Evolutionary conservation across 2,797 vertebrate species (phyloP).

Genomic region (Caiman crocodilus): DNA sequence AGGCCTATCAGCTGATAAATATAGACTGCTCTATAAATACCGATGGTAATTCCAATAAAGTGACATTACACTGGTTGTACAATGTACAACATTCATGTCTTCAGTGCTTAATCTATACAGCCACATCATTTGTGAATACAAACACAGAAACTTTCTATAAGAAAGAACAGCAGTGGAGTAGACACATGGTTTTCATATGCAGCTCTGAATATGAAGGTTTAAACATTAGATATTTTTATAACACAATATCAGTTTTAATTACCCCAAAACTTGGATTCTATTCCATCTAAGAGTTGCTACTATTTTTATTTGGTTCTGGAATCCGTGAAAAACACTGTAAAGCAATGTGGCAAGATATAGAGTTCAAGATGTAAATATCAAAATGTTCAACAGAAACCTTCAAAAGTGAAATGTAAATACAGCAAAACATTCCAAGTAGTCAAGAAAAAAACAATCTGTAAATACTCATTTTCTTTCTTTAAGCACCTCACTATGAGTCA

Average conservation of each 20-base stretch:
- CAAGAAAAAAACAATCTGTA: neutral
- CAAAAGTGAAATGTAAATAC: neutral
- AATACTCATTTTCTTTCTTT: neutral
- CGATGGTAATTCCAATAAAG: fast-evolving
- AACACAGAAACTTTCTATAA: neutral
- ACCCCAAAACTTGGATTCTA: neutral
- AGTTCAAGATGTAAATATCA: neutral
- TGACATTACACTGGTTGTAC: neutral
- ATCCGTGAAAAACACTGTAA: neutral
- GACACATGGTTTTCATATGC: neutral
- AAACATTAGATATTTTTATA: neutral
- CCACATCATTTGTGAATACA: neutral
- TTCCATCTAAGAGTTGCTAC: neutral
- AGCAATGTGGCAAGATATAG: neutral
- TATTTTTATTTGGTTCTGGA: neutral
- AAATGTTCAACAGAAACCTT: neutral
- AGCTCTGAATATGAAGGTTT: neutral
- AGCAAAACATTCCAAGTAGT: neutral
- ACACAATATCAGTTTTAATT: neutral
- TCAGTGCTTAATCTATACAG: neutral
- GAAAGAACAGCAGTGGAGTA: neutral
- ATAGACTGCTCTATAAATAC: neutral
- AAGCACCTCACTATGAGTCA: neutral
- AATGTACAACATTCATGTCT: neutral
- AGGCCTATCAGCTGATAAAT: too few relatives aligned